Conservation (phyloP, 2,113 vertebrate genomes). For the Urocitellus parryii region DNA sequence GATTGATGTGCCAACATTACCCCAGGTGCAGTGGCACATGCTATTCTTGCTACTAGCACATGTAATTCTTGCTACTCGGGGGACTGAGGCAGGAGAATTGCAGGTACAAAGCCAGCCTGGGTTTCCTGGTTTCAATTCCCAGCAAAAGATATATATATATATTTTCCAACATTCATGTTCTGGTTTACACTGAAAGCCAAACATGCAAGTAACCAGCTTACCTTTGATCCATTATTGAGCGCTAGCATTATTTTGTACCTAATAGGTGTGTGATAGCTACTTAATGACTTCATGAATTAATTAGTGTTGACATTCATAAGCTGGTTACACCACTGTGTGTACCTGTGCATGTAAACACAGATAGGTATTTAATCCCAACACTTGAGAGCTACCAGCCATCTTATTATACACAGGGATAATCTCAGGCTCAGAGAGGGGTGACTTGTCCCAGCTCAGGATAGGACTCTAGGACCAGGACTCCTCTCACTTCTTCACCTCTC, state of each 20-base stretch:
- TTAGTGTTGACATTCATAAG: background rate
- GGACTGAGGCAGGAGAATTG: background rate
- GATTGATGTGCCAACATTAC: background rate
- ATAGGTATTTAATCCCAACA: background rate
- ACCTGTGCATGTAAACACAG: background rate
- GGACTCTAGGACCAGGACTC: background rate
- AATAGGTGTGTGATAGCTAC: background rate
- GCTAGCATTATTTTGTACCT: background rate
- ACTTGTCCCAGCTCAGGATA: background rate
- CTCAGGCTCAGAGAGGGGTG: background rate
- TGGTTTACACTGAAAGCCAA: background rate
- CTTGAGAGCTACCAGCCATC: background rate
- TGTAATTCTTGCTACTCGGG: background rate
- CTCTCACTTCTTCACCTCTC: background rate
- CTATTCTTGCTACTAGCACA: too few species aligned
- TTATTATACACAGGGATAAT: background rate
- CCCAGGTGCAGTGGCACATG: background rate
- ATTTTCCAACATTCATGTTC: background rate
- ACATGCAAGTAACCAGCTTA: background rate
- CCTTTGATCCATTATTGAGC: background rate
- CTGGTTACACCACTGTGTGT: background rate
- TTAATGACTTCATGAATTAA: background rate
- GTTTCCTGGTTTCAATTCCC: background rate
- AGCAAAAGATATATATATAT: too few species aligned
- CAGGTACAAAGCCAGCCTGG: too few species aligned